These are phyloP conservation scores for Piprites chloris DNA, from an alignment of 2,113 vertebrate genomes.

Conservation along the genomic window DNA sequence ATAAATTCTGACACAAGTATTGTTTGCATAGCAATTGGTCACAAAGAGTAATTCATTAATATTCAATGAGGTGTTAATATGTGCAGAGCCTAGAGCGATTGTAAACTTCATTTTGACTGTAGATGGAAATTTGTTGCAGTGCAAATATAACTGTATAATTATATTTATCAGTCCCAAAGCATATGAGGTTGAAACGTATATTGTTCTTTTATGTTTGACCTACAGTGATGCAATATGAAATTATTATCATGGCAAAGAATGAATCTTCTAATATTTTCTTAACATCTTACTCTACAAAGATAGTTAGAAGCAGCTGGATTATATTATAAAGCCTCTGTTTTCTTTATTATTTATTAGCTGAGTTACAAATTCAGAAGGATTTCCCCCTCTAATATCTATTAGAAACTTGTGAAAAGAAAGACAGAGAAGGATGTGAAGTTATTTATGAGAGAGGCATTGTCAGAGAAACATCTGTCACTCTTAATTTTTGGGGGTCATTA, in stretches of 20 bases:
- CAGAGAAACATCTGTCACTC: neutral
- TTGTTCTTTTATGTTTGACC: neutral
- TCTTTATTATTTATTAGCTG: neutral
- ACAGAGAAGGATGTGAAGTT: neutral
- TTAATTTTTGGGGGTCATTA: neutral
- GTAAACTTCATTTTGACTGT: slow-evolving; percentile 77
- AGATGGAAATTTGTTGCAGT: slow-evolving; percentile 72
- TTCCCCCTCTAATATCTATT: neutral
- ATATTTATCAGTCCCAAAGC: slow-evolving; percentile 68
- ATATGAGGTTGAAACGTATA: slow-evolving; percentile 43
- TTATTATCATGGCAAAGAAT: neutral
- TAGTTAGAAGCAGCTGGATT: neutral
- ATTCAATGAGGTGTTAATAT: slow-evolving; percentile 75
- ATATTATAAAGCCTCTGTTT: neutral
- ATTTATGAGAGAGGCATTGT: neutral
- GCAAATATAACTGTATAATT: slow-evolving; percentile 73
- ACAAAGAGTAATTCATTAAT: slow-evolving; percentile 79
- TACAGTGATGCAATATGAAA: neutral
- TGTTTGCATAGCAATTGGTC: slow-evolving; percentile 76
- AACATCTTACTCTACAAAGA: neutral
- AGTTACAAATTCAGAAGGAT: neutral
- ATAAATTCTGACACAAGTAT: slow-evolving; percentile 67
- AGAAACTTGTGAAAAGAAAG: neutral
- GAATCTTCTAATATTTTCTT: neutral
- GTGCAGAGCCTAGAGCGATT: slow-evolving; percentile 61